Percentiles rank a stretch among this genome's conserved stretches.
Conservation (phyloP, 2,797 vertebrate genomes). For the Trachurus trachurus region DNA sequence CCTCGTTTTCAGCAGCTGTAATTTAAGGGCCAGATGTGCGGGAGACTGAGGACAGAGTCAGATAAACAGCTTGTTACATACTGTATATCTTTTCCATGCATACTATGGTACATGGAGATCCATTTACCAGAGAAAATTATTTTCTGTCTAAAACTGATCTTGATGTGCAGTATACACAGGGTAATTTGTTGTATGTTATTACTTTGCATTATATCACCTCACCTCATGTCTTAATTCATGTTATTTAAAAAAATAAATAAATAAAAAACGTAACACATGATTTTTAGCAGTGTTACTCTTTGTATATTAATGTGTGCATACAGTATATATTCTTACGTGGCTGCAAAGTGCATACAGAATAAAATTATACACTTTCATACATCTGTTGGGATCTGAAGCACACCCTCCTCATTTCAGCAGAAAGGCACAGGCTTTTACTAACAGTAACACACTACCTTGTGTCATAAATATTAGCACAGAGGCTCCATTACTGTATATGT, state of each 20-base stretch:
- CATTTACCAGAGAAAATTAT: conserved; percentile 21
- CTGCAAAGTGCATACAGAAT: neutral
- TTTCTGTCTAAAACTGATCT: conserved; percentile 27
- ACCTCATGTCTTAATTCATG: neutral
- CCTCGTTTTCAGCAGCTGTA: conserved; percentile 84
- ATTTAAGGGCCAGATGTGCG: conserved; percentile 88
- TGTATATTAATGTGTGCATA: neutral
- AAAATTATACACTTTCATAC: neutral
- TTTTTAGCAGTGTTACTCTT: neutral
- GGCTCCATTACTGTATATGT: conserved; percentile 36
- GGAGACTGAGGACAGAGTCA: conserved; percentile 78
- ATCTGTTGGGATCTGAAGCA: neutral
- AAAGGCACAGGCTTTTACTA: conserved; percentile 27
- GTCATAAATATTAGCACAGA: conserved; percentile 45
- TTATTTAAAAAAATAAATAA: too few species aligned
- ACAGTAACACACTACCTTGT: conserved; percentile 37
- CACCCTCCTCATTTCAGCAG: conserved; percentile 15
- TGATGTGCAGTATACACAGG: conserved; percentile 13
- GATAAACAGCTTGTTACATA: conserved; percentile 82
- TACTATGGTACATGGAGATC: conserved; percentile 51
- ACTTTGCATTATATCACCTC: conserved; percentile 11
- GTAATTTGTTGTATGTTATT: conserved; percentile 3
- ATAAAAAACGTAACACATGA: neutral
- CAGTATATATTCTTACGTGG: neutral
- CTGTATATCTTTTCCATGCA: conserved; percentile 68